These are phyloP conservation scores for Cettia cetti DNA, from an alignment of 2,113 vertebrate species.

Conservation along the genomic window DNA sequence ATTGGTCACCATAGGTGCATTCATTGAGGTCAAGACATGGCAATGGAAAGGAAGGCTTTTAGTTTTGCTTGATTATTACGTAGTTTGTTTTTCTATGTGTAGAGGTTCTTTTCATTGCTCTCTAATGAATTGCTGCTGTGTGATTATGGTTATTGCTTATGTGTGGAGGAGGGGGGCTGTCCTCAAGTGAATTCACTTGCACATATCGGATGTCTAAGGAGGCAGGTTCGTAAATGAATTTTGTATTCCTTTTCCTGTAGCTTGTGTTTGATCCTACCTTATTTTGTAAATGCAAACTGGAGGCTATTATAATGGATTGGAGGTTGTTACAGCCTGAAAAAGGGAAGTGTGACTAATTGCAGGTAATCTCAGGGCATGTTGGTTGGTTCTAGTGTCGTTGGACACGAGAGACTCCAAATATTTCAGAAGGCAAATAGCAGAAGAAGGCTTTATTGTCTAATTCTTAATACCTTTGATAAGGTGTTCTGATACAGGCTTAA, in stretches of 20 bases:
- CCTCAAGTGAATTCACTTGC: background rate
- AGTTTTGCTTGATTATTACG: background rate
- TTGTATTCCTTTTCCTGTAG: background rate
- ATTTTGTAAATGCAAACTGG: background rate
- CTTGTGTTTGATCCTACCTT: background rate
- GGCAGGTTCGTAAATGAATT: background rate
- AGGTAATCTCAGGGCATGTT: background rate
- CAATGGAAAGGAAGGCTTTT: background rate
- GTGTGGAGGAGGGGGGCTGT: background rate
- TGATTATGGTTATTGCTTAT: background rate
- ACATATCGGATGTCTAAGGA: background rate
- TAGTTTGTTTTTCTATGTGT: background rate
- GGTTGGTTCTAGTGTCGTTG: background rate
- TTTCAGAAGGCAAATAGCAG: too few species aligned
- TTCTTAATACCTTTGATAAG: too few species aligned
- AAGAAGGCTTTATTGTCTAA: too few species aligned
- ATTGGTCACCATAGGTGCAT: background rate
- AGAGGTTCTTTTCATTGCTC: background rate
- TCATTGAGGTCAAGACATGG: accelerated
- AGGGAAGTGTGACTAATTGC: background rate
- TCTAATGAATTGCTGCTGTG: conserved; percentile 21
- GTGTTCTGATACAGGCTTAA: too few species aligned
- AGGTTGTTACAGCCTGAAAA: background rate
- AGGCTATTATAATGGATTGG: background rate
- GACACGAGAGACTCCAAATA: too few species aligned